Percentiles rank a stretch among this genome's conserved stretches.
Conservation (phyloP, 1,140 invertebrate species). For the Drosophila novamexicana region DNA sequence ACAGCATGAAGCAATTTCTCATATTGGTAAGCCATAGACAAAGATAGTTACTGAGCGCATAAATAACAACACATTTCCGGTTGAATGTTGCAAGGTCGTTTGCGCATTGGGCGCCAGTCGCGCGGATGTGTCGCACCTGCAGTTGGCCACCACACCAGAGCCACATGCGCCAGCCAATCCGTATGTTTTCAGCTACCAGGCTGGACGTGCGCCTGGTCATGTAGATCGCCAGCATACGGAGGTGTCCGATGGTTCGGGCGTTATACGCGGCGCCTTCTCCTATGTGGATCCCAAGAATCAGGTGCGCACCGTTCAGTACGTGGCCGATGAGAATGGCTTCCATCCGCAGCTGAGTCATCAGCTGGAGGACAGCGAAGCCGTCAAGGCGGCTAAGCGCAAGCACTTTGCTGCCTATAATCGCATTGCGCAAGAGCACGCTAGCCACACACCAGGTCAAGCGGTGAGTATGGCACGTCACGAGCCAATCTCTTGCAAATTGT, state of each 20-base stretch:
- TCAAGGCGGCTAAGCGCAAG: slow-evolving; percentile 87
- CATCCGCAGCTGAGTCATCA: slow-evolving; percentile 89
- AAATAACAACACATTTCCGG: slow-evolving; percentile 47
- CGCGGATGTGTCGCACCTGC: slow-evolving; percentile 85
- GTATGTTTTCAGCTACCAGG: slow-evolving; percentile 90
- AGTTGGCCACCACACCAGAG: slow-evolving; percentile 43
- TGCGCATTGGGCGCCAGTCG: slow-evolving; percentile 35
- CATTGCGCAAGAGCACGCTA: slow-evolving; percentile 89
- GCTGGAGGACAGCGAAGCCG: slow-evolving; percentile 88
- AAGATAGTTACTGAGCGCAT: not conserved
- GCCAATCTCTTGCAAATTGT: slow-evolving; percentile 8
- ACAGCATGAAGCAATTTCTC: slow-evolving; percentile 65
- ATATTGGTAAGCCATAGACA: slow-evolving; percentile 59
- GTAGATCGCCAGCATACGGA: slow-evolving; percentile 89
- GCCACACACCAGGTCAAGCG: slow-evolving; percentile 60
- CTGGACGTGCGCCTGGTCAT: slow-evolving; percentile 89
- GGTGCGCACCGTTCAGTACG: slow-evolving; percentile 90
- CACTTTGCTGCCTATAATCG: slow-evolving; percentile 88
- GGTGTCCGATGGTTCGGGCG: slow-evolving; percentile 88
- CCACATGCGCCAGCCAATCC: slow-evolving; percentile 87
- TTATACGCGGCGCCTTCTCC: slow-evolving; percentile 89
- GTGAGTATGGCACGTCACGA: slow-evolving; percentile 50
- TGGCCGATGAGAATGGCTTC: slow-evolving; percentile 87
- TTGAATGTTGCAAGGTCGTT: slow-evolving; percentile 56
- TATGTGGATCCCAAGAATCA: slow-evolving; percentile 90